A percentile compares a stretch with the other conserved stretches of the same genome.
Conservation (phyloP, 2,113 vertebrate genomes). For the Typhlomys cinereus region DNA sequence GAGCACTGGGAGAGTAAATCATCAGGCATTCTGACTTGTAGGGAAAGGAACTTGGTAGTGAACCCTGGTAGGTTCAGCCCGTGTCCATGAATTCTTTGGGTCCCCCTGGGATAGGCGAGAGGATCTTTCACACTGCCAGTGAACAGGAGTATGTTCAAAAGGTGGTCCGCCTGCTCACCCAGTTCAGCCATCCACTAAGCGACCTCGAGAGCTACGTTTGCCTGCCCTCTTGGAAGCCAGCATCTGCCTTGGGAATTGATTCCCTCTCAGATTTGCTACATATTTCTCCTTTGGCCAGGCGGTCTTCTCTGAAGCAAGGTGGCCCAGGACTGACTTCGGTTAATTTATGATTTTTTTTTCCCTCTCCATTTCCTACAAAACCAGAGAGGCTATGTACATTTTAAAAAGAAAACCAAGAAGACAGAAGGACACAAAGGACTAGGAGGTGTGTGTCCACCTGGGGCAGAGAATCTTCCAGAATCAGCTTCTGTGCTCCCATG, state of each 20-base stretch:
- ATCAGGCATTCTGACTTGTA: neutral
- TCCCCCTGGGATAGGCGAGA: neutral
- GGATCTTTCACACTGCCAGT: neutral
- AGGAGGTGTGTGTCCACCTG: constrained; percentile 84
- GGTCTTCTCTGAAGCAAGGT: constrained; percentile 90
- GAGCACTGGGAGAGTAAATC: neutral
- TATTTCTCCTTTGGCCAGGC: constrained; percentile 87
- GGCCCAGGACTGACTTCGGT: constrained; percentile 92
- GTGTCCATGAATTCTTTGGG: neutral
- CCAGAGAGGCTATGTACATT: constrained; percentile 81
- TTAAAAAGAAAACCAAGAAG: constrained; percentile 19
- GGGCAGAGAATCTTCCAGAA: constrained; percentile 94
- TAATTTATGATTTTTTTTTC: constrained; percentile 74
- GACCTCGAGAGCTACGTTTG: neutral
- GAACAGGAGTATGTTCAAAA: accelerated
- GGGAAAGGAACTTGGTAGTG: neutral
- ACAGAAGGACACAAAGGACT: constrained; percentile 57
- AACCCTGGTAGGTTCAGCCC: neutral
- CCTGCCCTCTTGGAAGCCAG: neutral
- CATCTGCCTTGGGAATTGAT: constrained; percentile 72
- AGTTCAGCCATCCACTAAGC: no score
- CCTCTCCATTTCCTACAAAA: constrained; percentile 68
- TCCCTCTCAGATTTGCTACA: constrained; percentile 82
- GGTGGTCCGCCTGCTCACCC: neutral
- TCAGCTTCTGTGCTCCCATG: constrained; percentile 93